Percentiles rank a stretch among this genome's conserved stretches.
Evolutionary conservation across 2,888 invertebrate genomes (phyloP).

Genomic region (Trichogramma dendrolimi): DNA sequence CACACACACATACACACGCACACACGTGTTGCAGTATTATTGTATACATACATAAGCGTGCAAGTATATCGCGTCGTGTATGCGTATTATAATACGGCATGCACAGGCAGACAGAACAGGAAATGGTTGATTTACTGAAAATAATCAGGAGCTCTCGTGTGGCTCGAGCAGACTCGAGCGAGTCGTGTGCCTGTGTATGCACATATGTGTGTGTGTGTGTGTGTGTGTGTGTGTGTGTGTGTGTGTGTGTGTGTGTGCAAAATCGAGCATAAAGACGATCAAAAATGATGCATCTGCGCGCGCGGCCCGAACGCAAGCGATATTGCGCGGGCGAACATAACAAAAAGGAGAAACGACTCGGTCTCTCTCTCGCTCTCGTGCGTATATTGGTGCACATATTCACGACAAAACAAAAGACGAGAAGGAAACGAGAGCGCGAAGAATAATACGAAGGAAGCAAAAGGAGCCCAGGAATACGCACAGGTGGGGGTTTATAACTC

Average conservation of each 20-base stretch:
- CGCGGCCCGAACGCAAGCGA: neutral
- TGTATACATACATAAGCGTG: no score
- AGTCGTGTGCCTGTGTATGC: neutral
- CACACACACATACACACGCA: no score
- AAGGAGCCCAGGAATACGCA: neutral
- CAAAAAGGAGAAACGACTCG: slow-evolving; percentile 3
- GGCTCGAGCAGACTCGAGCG: neutral
- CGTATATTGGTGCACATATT: no score
- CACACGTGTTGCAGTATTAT: no score
- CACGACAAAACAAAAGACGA: slow-evolving; percentile 8
- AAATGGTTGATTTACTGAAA: slow-evolving; percentile 27
- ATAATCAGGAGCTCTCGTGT: slow-evolving; percentile 24
- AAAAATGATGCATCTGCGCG: slow-evolving; percentile 9
- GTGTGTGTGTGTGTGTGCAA: slow-evolving; percentile 29
- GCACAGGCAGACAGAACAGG: slow-evolving; percentile 11
- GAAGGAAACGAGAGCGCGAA: slow-evolving; percentile 26
- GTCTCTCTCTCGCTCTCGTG: no score
- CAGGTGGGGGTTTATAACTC: slow-evolving; percentile 49
- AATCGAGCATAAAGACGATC: slow-evolving; percentile 24
- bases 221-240: slow-evolving; percentile 10
- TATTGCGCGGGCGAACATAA: neutral
- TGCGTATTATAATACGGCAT: no score
- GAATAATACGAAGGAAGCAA: slow-evolving; percentile 5
- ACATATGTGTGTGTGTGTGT: neutral
- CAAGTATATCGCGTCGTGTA: no score